phyloP scores from a whole-genome alignment of 2,113 vertebrate genomes.

The Laticauda colubrina region DNA sequence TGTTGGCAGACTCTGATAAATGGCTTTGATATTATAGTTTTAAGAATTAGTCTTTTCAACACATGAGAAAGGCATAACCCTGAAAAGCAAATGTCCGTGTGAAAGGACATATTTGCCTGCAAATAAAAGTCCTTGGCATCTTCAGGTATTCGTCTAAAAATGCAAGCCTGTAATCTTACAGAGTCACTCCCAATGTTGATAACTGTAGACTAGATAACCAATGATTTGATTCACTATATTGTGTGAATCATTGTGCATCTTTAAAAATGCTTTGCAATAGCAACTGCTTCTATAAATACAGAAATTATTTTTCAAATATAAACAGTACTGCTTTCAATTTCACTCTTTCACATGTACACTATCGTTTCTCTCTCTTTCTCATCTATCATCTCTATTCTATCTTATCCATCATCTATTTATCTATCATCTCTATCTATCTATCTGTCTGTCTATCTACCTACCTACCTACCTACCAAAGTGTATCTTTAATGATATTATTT shows the following conservation, averaged over 20 bases:
- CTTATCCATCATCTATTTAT: neutral
- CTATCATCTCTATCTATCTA: too few relatives aligned
- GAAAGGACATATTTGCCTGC: neutral
- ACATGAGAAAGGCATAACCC: neutral
- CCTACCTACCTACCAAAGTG: constrained; percentile 32
- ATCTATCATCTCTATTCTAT: neutral
- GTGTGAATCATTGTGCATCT: neutral
- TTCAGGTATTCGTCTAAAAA: neutral
- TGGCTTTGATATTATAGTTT: constrained; percentile 19
- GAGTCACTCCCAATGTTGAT: neutral
- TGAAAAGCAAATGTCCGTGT: neutral
- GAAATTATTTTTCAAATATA: constrained; percentile 44
- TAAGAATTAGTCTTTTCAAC: constrained; percentile 42
- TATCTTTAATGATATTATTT: constrained; percentile 51
- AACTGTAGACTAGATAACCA: neutral
- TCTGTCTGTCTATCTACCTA: neutral
- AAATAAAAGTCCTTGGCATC: neutral
- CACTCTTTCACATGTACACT: neutral
- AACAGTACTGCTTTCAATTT: constrained; percentile 12
- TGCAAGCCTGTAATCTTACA: neutral
- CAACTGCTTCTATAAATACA: constrained; percentile 24
- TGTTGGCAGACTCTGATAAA: neutral
- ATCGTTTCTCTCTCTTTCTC: neutral
- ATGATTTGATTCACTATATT: neutral
- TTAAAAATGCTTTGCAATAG: neutral